Evolutionary conservation across 2,888 invertebrate genomes (phyloP).

Genomic region (Dorcus parallelipipedus): DNA sequence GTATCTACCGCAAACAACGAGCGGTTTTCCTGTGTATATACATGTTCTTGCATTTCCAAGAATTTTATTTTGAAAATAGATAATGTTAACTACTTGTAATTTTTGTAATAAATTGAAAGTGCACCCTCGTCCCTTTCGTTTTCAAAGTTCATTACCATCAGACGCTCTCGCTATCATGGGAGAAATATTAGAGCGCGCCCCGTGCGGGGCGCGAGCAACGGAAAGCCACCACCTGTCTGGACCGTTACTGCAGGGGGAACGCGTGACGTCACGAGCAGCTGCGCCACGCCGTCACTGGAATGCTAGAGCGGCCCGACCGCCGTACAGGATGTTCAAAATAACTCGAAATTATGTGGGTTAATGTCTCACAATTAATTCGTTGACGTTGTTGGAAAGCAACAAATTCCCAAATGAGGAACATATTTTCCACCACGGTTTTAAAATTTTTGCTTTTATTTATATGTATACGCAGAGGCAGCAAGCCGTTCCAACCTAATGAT

Average conservation of each 20-base stretch:
- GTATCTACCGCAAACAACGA: not conserved
- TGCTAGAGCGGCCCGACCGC: not conserved
- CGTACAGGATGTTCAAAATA: not conserved
- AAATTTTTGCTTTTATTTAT: not conserved
- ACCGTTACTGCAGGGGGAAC: not conserved
- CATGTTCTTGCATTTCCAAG: too few relatives aligned
- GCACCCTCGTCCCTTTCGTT: not conserved
- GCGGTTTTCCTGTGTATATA: not conserved
- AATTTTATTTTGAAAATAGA: too few relatives aligned
- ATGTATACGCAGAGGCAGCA: not conserved
- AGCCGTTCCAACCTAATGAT: conserved; percentile 25
- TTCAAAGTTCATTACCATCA: too few relatives aligned
- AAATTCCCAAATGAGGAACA: too few relatives aligned
- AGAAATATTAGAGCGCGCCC: conserved; percentile 9
- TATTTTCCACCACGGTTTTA: too few relatives aligned
- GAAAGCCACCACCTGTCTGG: not conserved
- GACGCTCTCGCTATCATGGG: not conserved
- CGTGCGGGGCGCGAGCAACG: conserved; percentile 12
- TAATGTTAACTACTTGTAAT: not conserved
- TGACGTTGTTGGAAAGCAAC: too few relatives aligned
- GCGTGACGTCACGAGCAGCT: conserved; percentile 2
- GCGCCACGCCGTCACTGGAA: not conserved
- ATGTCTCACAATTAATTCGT: too few relatives aligned
- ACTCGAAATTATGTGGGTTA: too few relatives aligned
- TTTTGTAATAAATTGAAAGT: conserved; percentile 2